Evolutionary conservation across 2,113 vertebrate genomes (phyloP).

Genomic region (Thamnaconus septentrionalis): DNA sequence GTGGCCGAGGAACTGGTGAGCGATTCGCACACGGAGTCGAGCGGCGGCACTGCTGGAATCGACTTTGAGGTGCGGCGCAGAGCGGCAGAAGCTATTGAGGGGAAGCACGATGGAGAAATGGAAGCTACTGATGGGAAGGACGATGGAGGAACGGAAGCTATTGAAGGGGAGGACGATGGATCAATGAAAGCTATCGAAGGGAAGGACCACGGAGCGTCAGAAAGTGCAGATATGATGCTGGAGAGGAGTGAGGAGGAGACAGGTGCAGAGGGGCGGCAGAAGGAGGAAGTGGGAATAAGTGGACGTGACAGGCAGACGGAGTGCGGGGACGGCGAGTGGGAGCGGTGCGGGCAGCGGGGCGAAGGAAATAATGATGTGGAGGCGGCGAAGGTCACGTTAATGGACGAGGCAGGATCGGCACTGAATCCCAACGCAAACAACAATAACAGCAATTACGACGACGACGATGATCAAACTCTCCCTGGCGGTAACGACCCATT

Average conservation of each 20-base stretch:
- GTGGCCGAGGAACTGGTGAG: constrained; percentile 7
- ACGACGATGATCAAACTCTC: neutral
- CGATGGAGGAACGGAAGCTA: no score
- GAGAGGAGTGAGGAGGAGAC: constrained; percentile 20
- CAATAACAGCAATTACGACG: constrained; percentile 74
- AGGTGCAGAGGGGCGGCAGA: constrained; percentile 20
- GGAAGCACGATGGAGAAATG: constrained; percentile 1
- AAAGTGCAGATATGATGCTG: no score
- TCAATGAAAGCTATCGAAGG: no score
- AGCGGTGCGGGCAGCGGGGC: constrained; percentile 51
- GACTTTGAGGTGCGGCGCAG: constrained; percentile 40
- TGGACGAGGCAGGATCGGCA: constrained; percentile 47
- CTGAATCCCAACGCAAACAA: constrained; percentile 77
- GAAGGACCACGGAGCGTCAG: no score
- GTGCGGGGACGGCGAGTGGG: constrained; percentile 46
- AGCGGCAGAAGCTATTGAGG: constrained; percentile 38
- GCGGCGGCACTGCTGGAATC: constrained; percentile 24
- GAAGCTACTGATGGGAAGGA: no score
- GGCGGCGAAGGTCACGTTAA: constrained; percentile 63
- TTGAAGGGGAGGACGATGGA: no score
- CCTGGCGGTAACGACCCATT: constrained; percentile 2
- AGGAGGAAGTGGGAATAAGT: constrained; percentile 40
- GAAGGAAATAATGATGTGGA: constrained; percentile 39
- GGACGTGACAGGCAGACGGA: constrained; percentile 36
- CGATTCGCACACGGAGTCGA: constrained; percentile 15